Percentiles rank a stretch among this genome's conserved stretches.
Conservation (phyloP, 2,888 invertebrate species). For the Macrosiphum euphorbiae region DNA sequence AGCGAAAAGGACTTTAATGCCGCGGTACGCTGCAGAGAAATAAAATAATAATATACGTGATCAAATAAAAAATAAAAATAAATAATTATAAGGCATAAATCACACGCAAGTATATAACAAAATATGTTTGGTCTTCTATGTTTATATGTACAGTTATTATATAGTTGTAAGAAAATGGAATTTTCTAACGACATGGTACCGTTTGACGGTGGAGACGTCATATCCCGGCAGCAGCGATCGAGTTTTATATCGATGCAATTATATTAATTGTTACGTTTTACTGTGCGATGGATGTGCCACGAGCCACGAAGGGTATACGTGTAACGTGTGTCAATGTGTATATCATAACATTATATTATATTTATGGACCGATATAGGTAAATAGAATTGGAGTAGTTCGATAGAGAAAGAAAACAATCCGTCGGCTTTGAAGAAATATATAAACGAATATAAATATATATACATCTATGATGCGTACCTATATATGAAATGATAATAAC, state of each 20-base stretch:
- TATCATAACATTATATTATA: background rate
- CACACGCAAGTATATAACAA: background rate
- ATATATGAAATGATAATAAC: background rate
- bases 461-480: background rate
- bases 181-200: background rate
- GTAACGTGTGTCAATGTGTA: background rate
- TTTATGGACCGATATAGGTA: background rate
- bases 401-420: background rate
- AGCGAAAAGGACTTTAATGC: background rate
- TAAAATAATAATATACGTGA: background rate
- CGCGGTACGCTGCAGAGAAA: background rate
- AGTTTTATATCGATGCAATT: background rate
- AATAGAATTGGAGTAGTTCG: background rate
- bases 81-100: background rate
- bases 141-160: background rate
- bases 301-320: background rate
- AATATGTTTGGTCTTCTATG: background rate
- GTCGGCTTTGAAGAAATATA: background rate
- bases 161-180: background rate
- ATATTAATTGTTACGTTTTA: constrained; percentile 14
- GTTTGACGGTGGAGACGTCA: background rate
- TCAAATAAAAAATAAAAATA: background rate
- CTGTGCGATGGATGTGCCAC: background rate
- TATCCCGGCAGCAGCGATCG: background rate
- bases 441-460: background rate